Evolutionary conservation across 2,113 vertebrate species (phyloP), one percentile per base, ranked within the genome.

Genomic region (Tetrao urogallus): DNA sequence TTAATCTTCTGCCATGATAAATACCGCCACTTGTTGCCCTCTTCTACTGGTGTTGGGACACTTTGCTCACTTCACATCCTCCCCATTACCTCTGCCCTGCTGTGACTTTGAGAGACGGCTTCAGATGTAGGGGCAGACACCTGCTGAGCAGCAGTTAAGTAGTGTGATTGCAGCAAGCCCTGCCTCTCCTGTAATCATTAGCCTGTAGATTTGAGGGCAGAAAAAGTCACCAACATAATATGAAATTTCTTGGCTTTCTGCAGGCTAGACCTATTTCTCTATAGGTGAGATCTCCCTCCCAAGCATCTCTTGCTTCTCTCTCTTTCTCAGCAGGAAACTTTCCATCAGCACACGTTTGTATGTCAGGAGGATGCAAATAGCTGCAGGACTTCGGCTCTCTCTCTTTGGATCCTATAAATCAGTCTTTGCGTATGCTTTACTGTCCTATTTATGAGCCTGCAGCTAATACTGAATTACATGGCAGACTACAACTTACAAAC

Each of bases 351-450:
- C 52, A 63, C 87, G 70, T 82, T 86, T 61, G 72, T 42, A 32
- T 92, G 77, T 56, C 63, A 92, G 65, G 75, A 34, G 92, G 87
- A 93, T 93, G 86, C 61, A 96, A 95, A 96, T 66, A 83, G 71
- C 85, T 88, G 82, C 61, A 93, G 56, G 82, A 90, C 80, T 81
- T 54, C 32, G 80, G 15, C 72, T 60, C 0, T 87, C 78, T 95
- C 78, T 95, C 50, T 60, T 69, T 70, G 56, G 76, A 83, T 69
- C 78, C 86, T 54, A 6, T 93, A 78, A 90, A 81, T 96, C 77
- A 47, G 83, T 56, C 70, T 95, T 74, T 38, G 47, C 27, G 72
- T 90, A 64, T 32, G 25, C 63, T 95, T 88, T 94, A 56, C 93
- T 94, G 79, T 89, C 94, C 93, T 93, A 32, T 93, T 94, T 69